Percentiles rank a stretch among this genome's conserved stretches.
These are phyloP conservation scores for Zaprionus nigranus DNA, from an alignment of 1,140 invertebrate genomes.

Conservation along the genomic window DNA sequence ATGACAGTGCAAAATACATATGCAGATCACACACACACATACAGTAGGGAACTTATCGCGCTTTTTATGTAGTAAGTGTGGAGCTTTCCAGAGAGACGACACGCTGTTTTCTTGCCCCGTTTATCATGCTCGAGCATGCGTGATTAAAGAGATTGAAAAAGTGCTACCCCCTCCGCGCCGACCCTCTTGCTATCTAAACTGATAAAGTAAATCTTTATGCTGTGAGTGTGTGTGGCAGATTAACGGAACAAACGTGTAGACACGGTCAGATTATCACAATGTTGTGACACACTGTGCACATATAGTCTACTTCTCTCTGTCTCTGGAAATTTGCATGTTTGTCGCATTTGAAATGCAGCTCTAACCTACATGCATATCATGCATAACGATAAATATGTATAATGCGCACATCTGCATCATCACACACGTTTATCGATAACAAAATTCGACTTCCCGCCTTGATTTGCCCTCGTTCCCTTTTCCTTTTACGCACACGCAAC, in stretches of 20 bases:
- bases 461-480: constrained; percentile 34
- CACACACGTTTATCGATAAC: constrained; percentile 9
- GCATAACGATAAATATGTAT: constrained; percentile 8
- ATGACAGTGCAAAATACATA: constrained; percentile 1
- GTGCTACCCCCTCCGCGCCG: background rate
- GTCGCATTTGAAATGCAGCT: constrained; percentile 6
- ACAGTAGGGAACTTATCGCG: background rate
- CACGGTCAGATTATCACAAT: background rate
- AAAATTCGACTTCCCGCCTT: constrained; percentile 9
- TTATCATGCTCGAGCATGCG: constrained; percentile 8
- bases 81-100: background rate
- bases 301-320: background rate
- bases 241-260: background rate
- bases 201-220: constrained; percentile 3
- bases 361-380: constrained; percentile 16
- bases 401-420: constrained; percentile 1
- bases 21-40: background rate
- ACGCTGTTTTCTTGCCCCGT: constrained; percentile 4
- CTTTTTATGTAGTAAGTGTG: background rate
- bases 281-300: background rate
- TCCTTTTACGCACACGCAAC: constrained; percentile 33
- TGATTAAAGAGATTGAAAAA: constrained; percentile 2
- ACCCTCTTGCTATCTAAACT: background rate
- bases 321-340: background rate
- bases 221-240: background rate